These are phyloP conservation scores for Anthonomus grandis DNA, from an alignment of 1,140 invertebrate genomes.

Conservation along the genomic window DNA sequence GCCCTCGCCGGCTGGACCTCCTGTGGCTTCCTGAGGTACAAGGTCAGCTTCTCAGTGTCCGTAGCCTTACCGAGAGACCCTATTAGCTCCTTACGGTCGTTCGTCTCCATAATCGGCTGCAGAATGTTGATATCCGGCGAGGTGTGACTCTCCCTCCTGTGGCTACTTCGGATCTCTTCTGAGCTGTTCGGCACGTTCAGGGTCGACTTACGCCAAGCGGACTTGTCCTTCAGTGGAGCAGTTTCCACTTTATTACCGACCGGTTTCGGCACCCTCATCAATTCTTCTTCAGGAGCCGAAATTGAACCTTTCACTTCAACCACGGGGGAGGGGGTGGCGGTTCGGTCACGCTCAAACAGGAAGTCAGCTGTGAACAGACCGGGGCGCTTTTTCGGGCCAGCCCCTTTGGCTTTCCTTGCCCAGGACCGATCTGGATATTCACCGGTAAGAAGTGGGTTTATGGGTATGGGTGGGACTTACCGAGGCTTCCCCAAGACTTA, in stretches of 20 bases:
- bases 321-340: constrained; percentile 66
- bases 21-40: constrained; percentile 60
- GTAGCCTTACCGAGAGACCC: constrained; percentile 50
- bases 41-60: constrained; percentile 56
- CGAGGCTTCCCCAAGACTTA: constrained; percentile 81
- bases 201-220: constrained; percentile 71
- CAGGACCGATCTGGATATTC: constrained; percentile 75
- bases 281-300: constrained; percentile 51
- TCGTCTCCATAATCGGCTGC: constrained; percentile 58
- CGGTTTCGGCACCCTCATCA: constrained; percentile 65
- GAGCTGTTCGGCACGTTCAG: constrained; percentile 61
- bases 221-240: constrained; percentile 70
- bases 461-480: constrained; percentile 18
- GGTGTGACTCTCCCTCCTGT: constrained; percentile 20
- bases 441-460: no score
- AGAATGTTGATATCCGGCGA: constrained; percentile 27
- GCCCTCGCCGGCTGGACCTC: constrained; percentile 30
- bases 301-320: constrained; percentile 49
- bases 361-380: constrained; percentile 70
- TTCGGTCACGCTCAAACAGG: constrained; percentile 65
- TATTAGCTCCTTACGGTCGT: constrained; percentile 53
- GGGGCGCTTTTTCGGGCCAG: constrained; percentile 63
- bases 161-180: constrained; percentile 53
- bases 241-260: constrained; percentile 80
- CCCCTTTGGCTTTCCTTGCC: constrained; percentile 72